Percentiles rank a stretch among this genome's conserved stretches.
Evolutionary conservation across 2,888 invertebrate species (phyloP).

Genomic region (Cacoxenus indagator): DNA sequence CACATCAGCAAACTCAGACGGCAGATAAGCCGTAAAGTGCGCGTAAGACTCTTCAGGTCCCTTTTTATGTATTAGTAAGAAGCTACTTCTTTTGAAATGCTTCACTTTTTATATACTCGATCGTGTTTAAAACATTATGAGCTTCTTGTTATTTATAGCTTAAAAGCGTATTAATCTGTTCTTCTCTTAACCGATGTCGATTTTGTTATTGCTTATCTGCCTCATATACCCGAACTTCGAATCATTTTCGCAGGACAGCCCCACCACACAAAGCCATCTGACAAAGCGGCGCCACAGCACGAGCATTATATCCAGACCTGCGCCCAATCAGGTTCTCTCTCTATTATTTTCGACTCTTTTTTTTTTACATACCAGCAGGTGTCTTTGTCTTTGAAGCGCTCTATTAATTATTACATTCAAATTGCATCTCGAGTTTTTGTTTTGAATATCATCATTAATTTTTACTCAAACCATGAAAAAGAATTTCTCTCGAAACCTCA

Average conservation of each 20-base stretch:
- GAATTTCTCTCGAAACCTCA: too few species aligned
- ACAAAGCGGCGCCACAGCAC: slow-evolving; percentile 84
- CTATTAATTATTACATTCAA: background rate
- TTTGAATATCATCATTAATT: slow-evolving; percentile 30
- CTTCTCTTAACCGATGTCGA: slow-evolving; percentile 32
- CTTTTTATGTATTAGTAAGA: slow-evolving; percentile 12
- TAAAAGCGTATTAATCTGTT: background rate
- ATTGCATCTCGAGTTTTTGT: background rate
- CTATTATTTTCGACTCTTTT: slow-evolving; percentile 34
- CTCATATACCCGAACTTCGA: slow-evolving; percentile 47
- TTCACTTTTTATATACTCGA: background rate
- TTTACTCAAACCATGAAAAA: too few species aligned
- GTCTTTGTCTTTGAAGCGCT: slow-evolving; percentile 22
- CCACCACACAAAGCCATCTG: slow-evolving; percentile 76
- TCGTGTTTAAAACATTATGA: slow-evolving; percentile 1
- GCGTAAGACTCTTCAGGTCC: slow-evolving; percentile 75
- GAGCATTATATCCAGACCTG: slow-evolving; percentile 71
- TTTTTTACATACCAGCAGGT: slow-evolving; percentile 20
- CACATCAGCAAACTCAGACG: slow-evolving; percentile 92
- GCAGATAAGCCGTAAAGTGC: slow-evolving; percentile 79
- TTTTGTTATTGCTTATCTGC: slow-evolving; percentile 38
- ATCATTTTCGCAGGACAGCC: slow-evolving; percentile 72
- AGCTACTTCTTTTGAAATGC: slow-evolving; percentile 20
- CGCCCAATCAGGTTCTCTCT: slow-evolving; percentile 71
- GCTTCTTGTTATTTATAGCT: slow-evolving; percentile 13